These are phyloP conservation scores for Vulpes ferrilata DNA, from an alignment of 2,113 vertebrate genomes.

Conservation along the genomic window DNA sequence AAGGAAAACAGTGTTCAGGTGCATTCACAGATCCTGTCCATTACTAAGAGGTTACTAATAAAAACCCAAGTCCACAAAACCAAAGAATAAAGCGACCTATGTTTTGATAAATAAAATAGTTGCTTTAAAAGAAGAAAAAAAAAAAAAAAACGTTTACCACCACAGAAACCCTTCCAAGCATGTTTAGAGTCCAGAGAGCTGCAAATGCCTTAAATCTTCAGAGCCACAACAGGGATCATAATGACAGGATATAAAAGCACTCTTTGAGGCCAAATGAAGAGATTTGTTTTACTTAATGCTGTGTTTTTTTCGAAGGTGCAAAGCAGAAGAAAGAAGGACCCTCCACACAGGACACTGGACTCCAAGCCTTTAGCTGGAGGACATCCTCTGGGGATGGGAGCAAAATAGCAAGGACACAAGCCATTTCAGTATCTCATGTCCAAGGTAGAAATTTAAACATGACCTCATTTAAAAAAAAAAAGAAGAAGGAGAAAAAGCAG, in stretches of 20 bases:
- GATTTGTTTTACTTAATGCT: constrained; percentile 84
- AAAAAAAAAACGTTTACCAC: constrained; percentile 63
- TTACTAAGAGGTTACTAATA: constrained; percentile 57
- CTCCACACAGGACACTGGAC: neutral
- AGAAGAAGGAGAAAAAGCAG: neutral
- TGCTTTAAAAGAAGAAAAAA: neutral
- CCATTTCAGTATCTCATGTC: constrained; percentile 69
- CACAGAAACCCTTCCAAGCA: constrained; percentile 74
- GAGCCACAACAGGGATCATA: constrained; percentile 75
- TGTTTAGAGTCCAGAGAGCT: constrained; percentile 71
- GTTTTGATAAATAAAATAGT: constrained; percentile 80
- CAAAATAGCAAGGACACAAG: constrained; percentile 15
- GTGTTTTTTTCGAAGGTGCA: constrained; percentile 67
- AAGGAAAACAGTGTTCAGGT: constrained; percentile 19
- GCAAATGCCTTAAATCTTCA: constrained; percentile 78
- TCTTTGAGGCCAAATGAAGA: constrained; percentile 83
- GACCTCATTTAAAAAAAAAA: constrained; percentile 6
- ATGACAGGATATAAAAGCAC: constrained; percentile 81
- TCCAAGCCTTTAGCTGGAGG: neutral
- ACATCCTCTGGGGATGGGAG: neutral
- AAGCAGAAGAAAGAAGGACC: neutral
- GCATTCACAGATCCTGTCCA: neutral
- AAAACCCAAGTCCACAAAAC: neutral
- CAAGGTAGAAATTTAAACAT: constrained; percentile 70
- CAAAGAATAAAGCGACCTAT: constrained; percentile 31